Evolutionary conservation across 2,888 invertebrate species (phyloP).

Genomic region (Stramonita haemastoma): DNA sequence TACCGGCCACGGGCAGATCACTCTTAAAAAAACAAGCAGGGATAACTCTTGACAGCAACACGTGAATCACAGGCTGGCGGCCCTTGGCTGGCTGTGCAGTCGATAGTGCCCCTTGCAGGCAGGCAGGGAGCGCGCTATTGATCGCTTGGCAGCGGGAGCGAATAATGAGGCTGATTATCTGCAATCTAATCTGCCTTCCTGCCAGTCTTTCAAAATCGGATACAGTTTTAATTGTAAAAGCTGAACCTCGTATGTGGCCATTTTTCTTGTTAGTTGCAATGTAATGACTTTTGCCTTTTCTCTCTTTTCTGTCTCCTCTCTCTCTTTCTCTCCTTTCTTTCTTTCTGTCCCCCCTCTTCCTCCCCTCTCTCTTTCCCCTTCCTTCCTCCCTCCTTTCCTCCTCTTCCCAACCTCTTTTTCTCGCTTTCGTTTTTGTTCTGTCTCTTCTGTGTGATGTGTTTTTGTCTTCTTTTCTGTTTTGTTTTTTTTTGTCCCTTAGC

Average conservation of each 20-base stretch:
- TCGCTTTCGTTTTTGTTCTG: not conserved
- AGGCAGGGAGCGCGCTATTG: not conserved
- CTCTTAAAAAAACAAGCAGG: conserved; percentile 22
- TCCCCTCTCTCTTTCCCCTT: not conserved
- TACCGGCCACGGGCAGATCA: conserved; percentile 18
- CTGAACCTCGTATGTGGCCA: conserved; percentile 25
- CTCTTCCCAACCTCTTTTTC: not conserved
- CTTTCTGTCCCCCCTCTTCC: not conserved
- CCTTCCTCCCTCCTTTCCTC: no score
- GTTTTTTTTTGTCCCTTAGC: no score
- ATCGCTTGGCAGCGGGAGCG: not conserved
- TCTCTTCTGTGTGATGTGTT: not conserved
- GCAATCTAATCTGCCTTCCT: conserved; percentile 24
- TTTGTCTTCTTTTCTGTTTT: no score
- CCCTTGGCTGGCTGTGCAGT: not conserved
- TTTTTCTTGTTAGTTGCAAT: conserved; percentile 30
- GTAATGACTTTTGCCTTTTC: conserved; percentile 20
- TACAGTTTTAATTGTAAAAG: conserved; percentile 33
- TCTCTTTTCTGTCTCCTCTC: no score
- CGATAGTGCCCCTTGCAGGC: not conserved
- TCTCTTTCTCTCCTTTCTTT: no score
- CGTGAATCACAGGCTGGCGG: conserved; percentile 18
- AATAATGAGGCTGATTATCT: conserved; percentile 21
- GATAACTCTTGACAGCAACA: conserved; percentile 30
- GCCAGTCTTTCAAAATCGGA: conserved; percentile 26